Percentiles rank a stretch among this genome's conserved stretches.
Conservation (phyloP, 2,113 vertebrate genomes). For the Macquaria australasica region DNA sequence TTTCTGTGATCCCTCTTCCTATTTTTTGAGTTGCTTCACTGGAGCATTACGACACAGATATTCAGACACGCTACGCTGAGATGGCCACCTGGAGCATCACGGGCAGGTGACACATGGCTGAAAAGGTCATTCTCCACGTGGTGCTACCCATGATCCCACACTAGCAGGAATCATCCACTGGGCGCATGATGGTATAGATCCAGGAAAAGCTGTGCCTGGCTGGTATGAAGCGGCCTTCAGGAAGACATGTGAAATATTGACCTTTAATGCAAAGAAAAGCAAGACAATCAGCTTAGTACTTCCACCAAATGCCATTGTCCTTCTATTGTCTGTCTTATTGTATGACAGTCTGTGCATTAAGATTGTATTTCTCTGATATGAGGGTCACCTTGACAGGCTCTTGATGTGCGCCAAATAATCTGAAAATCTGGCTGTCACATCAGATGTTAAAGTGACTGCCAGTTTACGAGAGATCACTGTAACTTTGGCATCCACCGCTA, state of each 20-base stretch:
- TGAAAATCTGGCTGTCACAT: conserved; percentile 51
- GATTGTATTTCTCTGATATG: conserved; percentile 9
- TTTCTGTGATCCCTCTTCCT: conserved; percentile 13
- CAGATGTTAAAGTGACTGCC: conserved; percentile 48
- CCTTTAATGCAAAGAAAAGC: conserved; percentile 56
- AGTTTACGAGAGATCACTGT: conserved; percentile 44
- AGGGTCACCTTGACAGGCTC: conserved; percentile 39
- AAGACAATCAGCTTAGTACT: neutral
- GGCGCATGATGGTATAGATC: conserved; percentile 46
- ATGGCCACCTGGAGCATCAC: conserved; percentile 54
- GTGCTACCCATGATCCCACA: conserved; percentile 50
- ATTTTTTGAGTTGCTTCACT: conserved; percentile 40
- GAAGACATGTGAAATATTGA: conserved; percentile 50
- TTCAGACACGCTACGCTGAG: conserved; percentile 49
- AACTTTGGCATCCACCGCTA: conserved; percentile 54
- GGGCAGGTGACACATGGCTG: conserved; percentile 71
- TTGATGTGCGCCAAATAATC: conserved; percentile 28
- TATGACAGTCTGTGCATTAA: neutral
- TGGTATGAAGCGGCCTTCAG: conserved; percentile 34
- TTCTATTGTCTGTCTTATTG: conserved; percentile 11
- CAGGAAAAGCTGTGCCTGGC: conserved; percentile 9
- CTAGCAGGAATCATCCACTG: conserved; percentile 46
- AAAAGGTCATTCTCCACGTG: conserved; percentile 75
- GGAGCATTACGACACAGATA: conserved; percentile 56
- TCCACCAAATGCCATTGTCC: neutral